These are phyloP conservation scores for Poecilia gillii DNA, from an alignment of 2,797 vertebrate genomes.

Conservation along the genomic window DNA sequence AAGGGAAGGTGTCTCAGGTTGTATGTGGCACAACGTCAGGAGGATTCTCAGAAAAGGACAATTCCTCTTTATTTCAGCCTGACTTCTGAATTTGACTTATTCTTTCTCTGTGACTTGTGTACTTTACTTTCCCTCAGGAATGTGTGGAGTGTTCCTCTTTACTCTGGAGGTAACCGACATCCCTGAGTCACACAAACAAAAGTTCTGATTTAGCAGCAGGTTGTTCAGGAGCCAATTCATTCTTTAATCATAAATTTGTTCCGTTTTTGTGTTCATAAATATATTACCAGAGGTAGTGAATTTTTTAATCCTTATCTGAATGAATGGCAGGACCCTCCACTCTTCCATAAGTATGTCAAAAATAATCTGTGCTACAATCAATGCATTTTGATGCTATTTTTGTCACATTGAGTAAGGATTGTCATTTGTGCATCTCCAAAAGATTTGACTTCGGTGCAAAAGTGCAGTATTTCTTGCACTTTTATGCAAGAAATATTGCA, in stretches of 20 bases:
- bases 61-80: not conserved
- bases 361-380: too few species aligned
- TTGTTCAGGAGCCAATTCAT: slow-evolving; percentile 4
- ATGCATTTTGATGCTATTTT: too few species aligned
- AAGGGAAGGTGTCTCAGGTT: not conserved
- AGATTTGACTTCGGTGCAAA: too few species aligned
- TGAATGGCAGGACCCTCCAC: too few species aligned
- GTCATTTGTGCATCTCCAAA: too few species aligned
- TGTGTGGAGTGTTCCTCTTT: not conserved
- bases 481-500: too few species aligned
- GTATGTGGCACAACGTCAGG: not conserved
- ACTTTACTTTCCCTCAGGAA: not conserved
- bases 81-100: too few species aligned
- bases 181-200: too few species aligned
- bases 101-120: not conserved
- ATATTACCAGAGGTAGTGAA: not conserved
- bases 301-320: not conserved
- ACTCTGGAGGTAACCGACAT: not conserved
- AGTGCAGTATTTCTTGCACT: too few species aligned
- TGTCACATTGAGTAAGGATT: too few species aligned
- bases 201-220: not conserved
- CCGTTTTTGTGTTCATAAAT: slow-evolving; percentile 5
- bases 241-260: slow-evolving; percentile 14
- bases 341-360: too few species aligned
- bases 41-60: not conserved